Evolutionary conservation across 2,797 vertebrate genomes (phyloP).

Genomic region (Danionella dracula): DNA sequence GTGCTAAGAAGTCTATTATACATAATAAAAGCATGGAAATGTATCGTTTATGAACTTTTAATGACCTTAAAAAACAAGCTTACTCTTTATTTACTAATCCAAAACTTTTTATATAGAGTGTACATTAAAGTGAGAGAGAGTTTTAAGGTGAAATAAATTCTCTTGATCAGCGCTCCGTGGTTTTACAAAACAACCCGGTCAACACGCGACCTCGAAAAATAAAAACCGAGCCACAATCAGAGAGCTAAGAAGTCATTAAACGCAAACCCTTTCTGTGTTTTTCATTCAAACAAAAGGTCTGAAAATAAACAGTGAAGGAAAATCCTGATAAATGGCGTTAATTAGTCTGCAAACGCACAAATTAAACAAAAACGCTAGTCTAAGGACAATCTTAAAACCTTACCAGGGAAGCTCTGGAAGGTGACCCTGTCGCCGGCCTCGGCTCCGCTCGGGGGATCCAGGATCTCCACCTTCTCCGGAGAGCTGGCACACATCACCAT

Average conservation of each 20-base stretch:
- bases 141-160: constrained; percentile 15
- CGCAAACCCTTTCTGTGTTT: constrained; percentile 34
- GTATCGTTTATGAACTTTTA: too few relatives aligned
- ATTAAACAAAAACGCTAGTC: constrained; percentile 2
- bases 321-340: constrained; percentile 40
- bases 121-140: too few relatives aligned
- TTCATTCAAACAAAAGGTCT: constrained; percentile 41
- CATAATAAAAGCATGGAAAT: too few relatives aligned
- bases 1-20: too few relatives aligned
- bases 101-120: too few relatives aligned
- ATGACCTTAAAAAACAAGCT: too few relatives aligned
- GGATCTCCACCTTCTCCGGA: constrained; percentile 90
- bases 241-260: constrained; percentile 31
- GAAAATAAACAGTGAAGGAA: constrained; percentile 37
- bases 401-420: constrained; percentile 88
- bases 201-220: not conserved
- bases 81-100: too few relatives aligned
- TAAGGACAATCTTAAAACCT: not conserved
- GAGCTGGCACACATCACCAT: constrained; percentile 98
- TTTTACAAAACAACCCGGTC: not conserved
- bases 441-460: constrained; percentile 82
- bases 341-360: constrained; percentile 30
- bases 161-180: not conserved
- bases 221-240: constrained; percentile 5
- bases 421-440: constrained; percentile 87